Percentiles rank a stretch among this genome's conserved stretches.
phyloP scores from a whole-genome alignment of 2,888 invertebrate genomes.

The Tribolium freemani region DNA sequence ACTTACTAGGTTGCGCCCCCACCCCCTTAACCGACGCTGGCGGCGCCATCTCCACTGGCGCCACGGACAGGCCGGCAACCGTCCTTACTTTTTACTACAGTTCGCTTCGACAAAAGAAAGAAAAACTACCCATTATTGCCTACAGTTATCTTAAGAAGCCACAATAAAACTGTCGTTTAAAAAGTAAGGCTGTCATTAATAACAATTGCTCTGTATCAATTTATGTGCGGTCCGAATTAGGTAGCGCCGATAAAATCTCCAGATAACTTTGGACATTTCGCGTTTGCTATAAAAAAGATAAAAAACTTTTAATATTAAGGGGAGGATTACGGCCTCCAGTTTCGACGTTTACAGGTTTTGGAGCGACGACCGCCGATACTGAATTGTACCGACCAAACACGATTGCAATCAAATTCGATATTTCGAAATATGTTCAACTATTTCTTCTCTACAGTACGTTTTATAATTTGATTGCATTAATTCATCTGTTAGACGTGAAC shows the following conservation, averaged over 20 bases:
- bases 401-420: not conserved
- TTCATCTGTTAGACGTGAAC: too few relatives aligned
- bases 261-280: slow-evolving; percentile 51
- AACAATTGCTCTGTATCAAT: slow-evolving; percentile 67
- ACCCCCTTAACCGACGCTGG: slow-evolving; percentile 59
- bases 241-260: slow-evolving; percentile 61
- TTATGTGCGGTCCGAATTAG: slow-evolving; percentile 64
- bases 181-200: slow-evolving; percentile 67
- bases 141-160: slow-evolving; percentile 69
- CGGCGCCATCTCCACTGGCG: slow-evolving; percentile 64
- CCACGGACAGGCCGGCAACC: slow-evolving; percentile 63
- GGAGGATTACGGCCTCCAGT: slow-evolving; percentile 41
- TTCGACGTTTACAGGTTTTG: slow-evolving; percentile 31
- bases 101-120: slow-evolving; percentile 65
- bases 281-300: slow-evolving; percentile 52
- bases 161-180: slow-evolving; percentile 69
- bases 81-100: slow-evolving; percentile 67
- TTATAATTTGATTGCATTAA: too few relatives aligned
- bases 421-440: not conserved
- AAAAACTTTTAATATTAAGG: slow-evolving; percentile 57
- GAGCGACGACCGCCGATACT: slow-evolving; percentile 17
- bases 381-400: not conserved
- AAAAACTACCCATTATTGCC: slow-evolving; percentile 69
- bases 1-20: slow-evolving; percentile 50
- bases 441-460: too few relatives aligned